Conservation (phyloP, 2,797 vertebrate species). For the Chrysocyon brachyurus region DNA sequence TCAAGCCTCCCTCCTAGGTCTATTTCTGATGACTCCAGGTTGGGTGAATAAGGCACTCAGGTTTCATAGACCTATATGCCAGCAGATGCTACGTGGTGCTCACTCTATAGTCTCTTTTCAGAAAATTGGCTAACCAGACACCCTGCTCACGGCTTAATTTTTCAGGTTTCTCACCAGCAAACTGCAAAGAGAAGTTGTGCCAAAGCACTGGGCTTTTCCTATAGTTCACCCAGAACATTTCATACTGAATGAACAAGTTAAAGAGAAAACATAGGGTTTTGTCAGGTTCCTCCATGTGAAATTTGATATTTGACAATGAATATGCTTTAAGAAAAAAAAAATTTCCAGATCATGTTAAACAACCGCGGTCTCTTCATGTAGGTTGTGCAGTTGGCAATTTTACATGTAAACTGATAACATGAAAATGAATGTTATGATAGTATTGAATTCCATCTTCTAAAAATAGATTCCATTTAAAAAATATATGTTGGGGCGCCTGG, state of each 20-base stretch:
- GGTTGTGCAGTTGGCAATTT: constrained; percentile 7
- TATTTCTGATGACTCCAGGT: neutral
- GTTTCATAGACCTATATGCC: neutral
- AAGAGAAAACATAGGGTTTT: neutral
- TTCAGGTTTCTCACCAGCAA: neutral
- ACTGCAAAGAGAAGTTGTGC: neutral
- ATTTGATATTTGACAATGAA: constrained; percentile 34
- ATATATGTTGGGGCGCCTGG: neutral
- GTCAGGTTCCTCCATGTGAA: neutral
- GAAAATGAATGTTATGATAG: constrained; percentile 50
- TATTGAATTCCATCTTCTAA: constrained; percentile 40
- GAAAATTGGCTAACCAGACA: neutral
- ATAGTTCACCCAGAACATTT: neutral
- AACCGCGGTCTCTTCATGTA: neutral
- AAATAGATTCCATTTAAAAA: neutral
- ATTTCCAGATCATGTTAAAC: neutral
- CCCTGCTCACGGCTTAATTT: neutral
- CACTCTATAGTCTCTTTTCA: neutral
- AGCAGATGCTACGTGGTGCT: neutral
- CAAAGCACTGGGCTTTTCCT: neutral
- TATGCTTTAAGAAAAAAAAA: neutral
- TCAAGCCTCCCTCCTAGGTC: neutral
- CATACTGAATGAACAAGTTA: neutral
- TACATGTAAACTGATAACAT: constrained; percentile 25
- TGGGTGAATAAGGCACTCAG: neutral